Evolutionary conservation across 2,888 invertebrate genomes (phyloP), one percentile per base, ranked within the genome.

Genomic region (Agriotes lineatus): DNA sequence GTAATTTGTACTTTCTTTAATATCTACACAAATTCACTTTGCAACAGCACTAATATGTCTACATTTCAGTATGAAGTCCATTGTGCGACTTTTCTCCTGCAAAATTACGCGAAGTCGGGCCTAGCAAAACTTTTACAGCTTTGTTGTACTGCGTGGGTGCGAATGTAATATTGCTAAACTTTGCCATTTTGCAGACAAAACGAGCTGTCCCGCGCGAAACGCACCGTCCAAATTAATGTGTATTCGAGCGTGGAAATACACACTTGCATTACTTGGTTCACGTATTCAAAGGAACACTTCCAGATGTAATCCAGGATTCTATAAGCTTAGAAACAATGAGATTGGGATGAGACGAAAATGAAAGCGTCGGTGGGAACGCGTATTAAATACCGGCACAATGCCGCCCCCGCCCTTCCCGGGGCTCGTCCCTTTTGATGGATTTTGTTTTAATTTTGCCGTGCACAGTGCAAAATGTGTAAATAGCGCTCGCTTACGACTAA

Each of bases 291-390:
- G 59, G 66, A 66, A 66, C 60, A 66, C 59, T 66, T 66, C 48
- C 58, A 66, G 60, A 66, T 66, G 66, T 66, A 66, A 66, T 66
- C 66, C 67, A 56, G 67, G 54, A 67, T 61, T 61, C 67, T 67
- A 61, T 67, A 67, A 67, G 67, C 67, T 61, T 61, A 61, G 67
- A 67, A 67, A 67, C 67, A 67, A 67, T 67, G 67, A 67, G 61
- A 67, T 67, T 48, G 60, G 61, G 61, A 52, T 56, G 67, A 61
- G 48, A 60, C 66, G 66, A 66, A 66, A 66, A 66, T 60, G 66
- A 66, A 66, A 60, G 66, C 66, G 60, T 44, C 54, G 54, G 60
- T 39, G 45, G 67, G 39, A 67, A 61, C 44, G 52, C 54, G 44
- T 61, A 59, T 59, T 59, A 59, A 59, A 66, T 59, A 59, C 67